These are phyloP conservation scores for Megalopta genalis DNA, from an alignment of 1,140 invertebrate genomes.

Conservation along the genomic window DNA sequence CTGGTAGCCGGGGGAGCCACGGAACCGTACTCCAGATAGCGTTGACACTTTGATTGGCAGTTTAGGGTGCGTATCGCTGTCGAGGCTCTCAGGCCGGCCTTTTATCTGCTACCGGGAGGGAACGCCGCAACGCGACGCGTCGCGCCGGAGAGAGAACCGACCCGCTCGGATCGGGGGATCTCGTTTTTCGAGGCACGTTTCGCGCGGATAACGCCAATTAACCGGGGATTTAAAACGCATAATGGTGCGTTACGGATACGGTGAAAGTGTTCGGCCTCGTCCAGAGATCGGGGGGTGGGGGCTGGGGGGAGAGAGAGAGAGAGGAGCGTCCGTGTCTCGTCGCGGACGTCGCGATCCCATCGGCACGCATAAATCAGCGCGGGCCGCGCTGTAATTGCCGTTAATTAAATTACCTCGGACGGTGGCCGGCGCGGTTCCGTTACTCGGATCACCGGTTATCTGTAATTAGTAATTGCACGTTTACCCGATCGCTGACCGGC, in stretches of 20 bases:
- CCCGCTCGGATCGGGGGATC: too few species aligned
- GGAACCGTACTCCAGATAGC: conserved; percentile 61
- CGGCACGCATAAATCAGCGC: conserved; percentile 53
- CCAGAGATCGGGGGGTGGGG: not conserved
- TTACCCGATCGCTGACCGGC: conserved; percentile 35
- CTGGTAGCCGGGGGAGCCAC: conserved; percentile 17
- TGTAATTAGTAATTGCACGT: conserved; percentile 63
- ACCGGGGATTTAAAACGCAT: conserved; percentile 37
- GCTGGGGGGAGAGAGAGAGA: not conserved
- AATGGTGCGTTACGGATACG: conserved; percentile 42
- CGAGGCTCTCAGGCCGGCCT: conserved; percentile 14
- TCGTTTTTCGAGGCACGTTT: conserved; percentile 32
- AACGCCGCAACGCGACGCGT: too few species aligned
- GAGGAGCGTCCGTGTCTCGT: conserved; percentile 37
- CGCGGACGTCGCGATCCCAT: conserved; percentile 39
- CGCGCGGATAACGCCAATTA: conserved; percentile 55
- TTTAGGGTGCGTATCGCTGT: conserved; percentile 52
- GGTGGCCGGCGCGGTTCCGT: conserved; percentile 47
- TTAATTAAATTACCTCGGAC: conserved; percentile 63
- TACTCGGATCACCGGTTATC: conserved; percentile 56
- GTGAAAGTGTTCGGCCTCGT: conserved; percentile 52
- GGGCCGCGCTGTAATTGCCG: conserved; percentile 55
- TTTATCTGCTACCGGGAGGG: conserved; percentile 35
- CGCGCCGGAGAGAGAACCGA: too few species aligned
- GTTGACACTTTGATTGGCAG: conserved; percentile 73